Evolutionary conservation across 1,140 invertebrate species (phyloP).

Genomic region (Tetramorium simillimum): DNA sequence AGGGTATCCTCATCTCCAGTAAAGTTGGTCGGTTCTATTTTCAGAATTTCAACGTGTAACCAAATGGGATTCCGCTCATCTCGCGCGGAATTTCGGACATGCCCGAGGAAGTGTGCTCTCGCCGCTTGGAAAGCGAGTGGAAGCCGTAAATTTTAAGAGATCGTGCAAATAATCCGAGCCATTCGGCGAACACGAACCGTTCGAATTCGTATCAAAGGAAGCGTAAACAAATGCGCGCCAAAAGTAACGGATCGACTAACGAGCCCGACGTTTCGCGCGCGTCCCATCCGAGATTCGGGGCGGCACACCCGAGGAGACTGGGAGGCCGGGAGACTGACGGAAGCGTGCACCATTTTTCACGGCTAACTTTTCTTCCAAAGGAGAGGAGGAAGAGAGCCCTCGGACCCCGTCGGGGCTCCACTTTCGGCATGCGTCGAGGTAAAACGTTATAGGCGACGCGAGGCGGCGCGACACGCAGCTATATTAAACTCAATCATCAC

Average conservation of each 20-base stretch:
- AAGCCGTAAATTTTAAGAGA: background rate
- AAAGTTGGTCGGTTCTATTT: background rate
- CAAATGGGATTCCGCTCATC: background rate
- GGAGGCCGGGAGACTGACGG: no score
- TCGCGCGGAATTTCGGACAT: background rate
- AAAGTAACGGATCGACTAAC: background rate
- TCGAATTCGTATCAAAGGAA: background rate
- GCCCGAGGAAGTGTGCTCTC: background rate
- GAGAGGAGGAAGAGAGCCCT: conserved; percentile 9
- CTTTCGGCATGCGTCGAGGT: conserved; percentile 73
- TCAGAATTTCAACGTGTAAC: conserved; percentile 6
- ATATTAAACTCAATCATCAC: conserved; percentile 74
- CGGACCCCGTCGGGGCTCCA: conserved; percentile 68
- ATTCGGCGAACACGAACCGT: background rate
- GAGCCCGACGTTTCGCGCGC: background rate
- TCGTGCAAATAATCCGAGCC: background rate
- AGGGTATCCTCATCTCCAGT: background rate
- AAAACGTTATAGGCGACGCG: conserved; percentile 69
- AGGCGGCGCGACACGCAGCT: conserved; percentile 72
- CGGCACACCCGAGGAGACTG: background rate
- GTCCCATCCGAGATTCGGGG: background rate
- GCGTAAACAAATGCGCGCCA: conserved; percentile 21
- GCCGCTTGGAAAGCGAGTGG: background rate
- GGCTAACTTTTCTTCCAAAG: background rate
- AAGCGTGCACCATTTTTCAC: background rate